Percentiles rank a stretch among this genome's conserved stretches.
Conservation (phyloP, 2,113 vertebrate species). For the Tupaia chinensis region DNA sequence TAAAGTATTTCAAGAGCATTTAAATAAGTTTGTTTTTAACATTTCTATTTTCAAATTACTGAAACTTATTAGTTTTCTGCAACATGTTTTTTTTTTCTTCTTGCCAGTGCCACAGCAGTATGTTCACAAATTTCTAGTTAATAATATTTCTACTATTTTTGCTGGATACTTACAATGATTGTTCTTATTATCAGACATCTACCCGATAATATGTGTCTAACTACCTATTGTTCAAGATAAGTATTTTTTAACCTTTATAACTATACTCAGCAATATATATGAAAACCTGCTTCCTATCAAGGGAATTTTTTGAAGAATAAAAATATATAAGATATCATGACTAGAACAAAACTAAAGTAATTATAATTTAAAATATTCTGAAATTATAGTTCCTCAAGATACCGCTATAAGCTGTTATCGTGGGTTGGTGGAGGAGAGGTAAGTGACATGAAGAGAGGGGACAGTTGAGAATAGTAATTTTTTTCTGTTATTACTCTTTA, state of each 20-base stretch:
- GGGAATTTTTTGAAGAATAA: slow-evolving; percentile 42
- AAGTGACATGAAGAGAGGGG: background rate
- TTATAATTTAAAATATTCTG: background rate
- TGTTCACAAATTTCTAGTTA: background rate
- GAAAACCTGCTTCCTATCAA: background rate
- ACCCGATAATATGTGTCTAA: slow-evolving; percentile 22
- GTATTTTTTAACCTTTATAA: slow-evolving; percentile 52
- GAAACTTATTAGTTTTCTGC: slow-evolving; percentile 22
- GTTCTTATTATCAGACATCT: slow-evolving; percentile 37
- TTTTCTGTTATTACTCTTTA: background rate
- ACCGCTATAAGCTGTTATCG: background rate
- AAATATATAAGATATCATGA: slow-evolving; percentile 40
- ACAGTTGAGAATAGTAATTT: background rate
- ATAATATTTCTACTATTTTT: background rate
- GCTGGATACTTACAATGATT: background rate
- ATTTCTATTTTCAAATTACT: slow-evolving; percentile 47
- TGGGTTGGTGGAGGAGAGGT: background rate
- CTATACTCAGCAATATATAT: background rate
- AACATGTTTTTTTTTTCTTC: background rate
- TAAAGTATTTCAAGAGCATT: slow-evolving; percentile 32
- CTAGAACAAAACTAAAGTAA: slow-evolving; percentile 50
- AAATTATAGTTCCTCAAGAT: slow-evolving; percentile 28
- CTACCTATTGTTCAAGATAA: slow-evolving; percentile 20
- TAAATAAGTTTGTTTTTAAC: slow-evolving; percentile 49
- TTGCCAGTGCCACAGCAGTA: background rate